Evolutionary conservation across 2,888 invertebrate genomes (phyloP), one percentile per base, ranked within the genome.

Genomic region (Gnatocerus cornutus): DNA sequence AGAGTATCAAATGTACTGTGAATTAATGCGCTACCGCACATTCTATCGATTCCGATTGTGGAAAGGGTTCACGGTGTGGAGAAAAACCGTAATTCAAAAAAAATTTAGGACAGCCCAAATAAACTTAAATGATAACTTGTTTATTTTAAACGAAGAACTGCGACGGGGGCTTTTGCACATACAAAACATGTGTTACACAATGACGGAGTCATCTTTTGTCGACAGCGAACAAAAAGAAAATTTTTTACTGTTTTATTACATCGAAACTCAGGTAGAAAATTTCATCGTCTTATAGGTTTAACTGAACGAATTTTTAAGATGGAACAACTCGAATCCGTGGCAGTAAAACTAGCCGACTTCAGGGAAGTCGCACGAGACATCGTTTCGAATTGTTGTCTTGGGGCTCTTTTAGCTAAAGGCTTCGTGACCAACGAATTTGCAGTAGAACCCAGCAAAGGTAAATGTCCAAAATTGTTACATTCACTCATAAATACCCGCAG

Each of bases 1-100:
- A 68, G 95, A 96, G 80, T 95, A 94, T 78, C 89, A 89, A n/a
- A 90, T 90, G 82, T 96, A 93, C 80, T 88, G 91, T 41, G 88
- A 92, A 80, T 86, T 96, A n/a, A 91, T 91, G 72, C 89, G 90
- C 87, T 91, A 93, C 48, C 90, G 89, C 74, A 89, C 90, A 50
- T 93, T 93, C 80, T 87, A 86, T 48, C 85, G 89, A 27, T 93
- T 91, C 79, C 88, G 91, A 9, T 87, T 89, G 69, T 93, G 93
- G 93, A 93, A 96, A 84, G 79, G 79, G 2, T 81, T 82, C 48
- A 78, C 78, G 58, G 77, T 80, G 0, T 82, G 82, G 82, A 70
- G 79, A 1, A 79, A 77, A 59, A 79, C 74, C 14, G 89, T 96
- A 27, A 85, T 90, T 39, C 91, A 88, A 79, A 88, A 89, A 68